Base-by-base conservation (phyloP, 2,888 invertebrate genomes). In the Tetragnatha montana region DNA sequence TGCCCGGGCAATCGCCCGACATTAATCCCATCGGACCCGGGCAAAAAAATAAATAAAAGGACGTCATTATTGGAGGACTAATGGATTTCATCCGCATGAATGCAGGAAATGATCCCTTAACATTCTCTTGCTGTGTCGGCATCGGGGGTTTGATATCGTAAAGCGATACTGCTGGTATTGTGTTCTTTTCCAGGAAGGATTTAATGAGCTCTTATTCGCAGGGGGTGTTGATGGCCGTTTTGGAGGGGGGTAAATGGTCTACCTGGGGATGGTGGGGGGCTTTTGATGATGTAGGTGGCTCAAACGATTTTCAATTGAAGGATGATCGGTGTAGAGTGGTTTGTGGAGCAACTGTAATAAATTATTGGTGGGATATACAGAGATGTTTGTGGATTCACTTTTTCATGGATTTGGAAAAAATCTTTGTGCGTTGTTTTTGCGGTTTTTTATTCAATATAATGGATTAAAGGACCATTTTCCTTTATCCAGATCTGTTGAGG, bases 1-100 rank as follows among this genome's bases (percentile, higher is more conserved):
- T 82, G 22, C 10, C n/a, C 10, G 60, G 22, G 74, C 73, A 74
- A 82, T 82, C 82, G 74, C 14, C 35, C 60, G 60, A 35, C 74
- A 73, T 82, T 82, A 82, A 82, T 82, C 82, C 60, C 73, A n/a
- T 71, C 14, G 6, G 50, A 22, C n/a, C 50, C 14, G 6, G 50
- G 49, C n/a, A 21, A 14, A 75, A 19, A 21, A 76, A 60, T 60
- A 60, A 50, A n/a, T 12, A 51, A 51, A 47, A 7, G 47, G 50
- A 51, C 22, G 47, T 73, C 71, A 71, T 81, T 71, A 81, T 81
- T 71, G 49, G 76, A 50, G 50, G 76, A 50, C 76, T 76, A 76
- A 76, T 76, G 76, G 50, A 47, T 76, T 76, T 76, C 47, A 76
- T 76, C 47, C 76, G 19, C 76, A 50, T 76, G 76, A 21, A n/a